Evolutionary conservation across 2,888 invertebrate species (phyloP), one percentile per base, ranked within the genome.

Genomic region (Nematopogon swammerdamellus): DNA sequence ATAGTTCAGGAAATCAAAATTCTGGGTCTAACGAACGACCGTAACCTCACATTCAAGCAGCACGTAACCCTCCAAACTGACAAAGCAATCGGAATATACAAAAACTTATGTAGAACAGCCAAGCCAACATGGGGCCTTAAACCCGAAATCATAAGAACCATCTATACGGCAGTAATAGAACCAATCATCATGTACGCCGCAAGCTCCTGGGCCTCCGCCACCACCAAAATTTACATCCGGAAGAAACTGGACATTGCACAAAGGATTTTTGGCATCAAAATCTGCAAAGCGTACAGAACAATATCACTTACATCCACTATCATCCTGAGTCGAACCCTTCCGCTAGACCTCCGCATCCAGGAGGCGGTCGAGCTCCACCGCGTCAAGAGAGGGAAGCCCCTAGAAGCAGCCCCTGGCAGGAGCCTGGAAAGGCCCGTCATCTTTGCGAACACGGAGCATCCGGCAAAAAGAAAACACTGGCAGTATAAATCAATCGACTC

Each of bases 321-420:
- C 2, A 14, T 46, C 17, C 3, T 52, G 3, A 16, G 49, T 2
- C 45, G 50, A 2, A 17, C 49, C 3, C 17, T 51, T 1, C 51
- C 52, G 0, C 49, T 54, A 1, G 49, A 54, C 18, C 20, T 52
- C 1, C 44, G 53, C 2, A 19, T 50, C 0, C 19, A 16, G 3
- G 53, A 55, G 18, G 49, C 45, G 2, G 47, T 47, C 2, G 5
- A 8, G 3, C 14, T 51, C 10, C 51, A 53, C 45, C 42, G 47
- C 18, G 46, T 16, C 2, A 53, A 50, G 30, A 52, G 48, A 29
- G 54, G 53, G 10, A 25, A 8, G 2, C 45, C 48, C 1, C 14
- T 20, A 1, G 11, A 16, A 1, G 11, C 10, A 6, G 14, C 49
- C 1, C 45, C 30, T 1, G 54, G 47, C 20, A 46, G 50, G 8